These are phyloP conservation scores for Chelonus insularis DNA, from an alignment of 1,140 invertebrate species.

Conservation along the genomic window DNA sequence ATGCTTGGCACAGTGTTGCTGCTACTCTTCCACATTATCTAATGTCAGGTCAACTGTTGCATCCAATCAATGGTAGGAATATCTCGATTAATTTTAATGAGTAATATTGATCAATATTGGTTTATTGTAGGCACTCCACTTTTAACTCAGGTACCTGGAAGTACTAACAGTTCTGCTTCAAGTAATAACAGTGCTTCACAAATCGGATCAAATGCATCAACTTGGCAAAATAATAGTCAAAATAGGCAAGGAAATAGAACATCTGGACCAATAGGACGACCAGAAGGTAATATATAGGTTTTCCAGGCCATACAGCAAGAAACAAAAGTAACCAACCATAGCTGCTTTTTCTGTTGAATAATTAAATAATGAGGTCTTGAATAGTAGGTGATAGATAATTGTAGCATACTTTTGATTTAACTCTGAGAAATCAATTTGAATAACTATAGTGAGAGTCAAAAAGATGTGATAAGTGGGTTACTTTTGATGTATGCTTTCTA, in stretches of 20 bases:
- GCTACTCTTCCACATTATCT: conserved; percentile 58
- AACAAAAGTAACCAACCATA: too few relatives aligned
- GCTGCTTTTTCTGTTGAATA: too few relatives aligned
- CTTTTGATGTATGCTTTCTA: neutral
- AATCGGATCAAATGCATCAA: neutral
- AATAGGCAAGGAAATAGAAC: conserved; percentile 3
- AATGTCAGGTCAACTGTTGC: conserved; percentile 52
- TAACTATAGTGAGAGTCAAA: neutral
- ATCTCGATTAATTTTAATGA: neutral
- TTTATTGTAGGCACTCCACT: conserved; percentile 21
- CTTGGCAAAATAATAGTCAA: neutral
- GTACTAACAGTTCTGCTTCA: neutral
- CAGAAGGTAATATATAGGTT: conserved; percentile 8
- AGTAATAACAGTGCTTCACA: neutral
- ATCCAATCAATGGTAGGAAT: conserved; percentile 42
- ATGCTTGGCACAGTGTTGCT: conserved; percentile 59
- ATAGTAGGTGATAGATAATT: too few relatives aligned
- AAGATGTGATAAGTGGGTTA: neutral
- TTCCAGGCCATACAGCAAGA: neutral
- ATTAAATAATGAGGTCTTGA: too few relatives aligned
- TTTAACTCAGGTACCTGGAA: conserved; percentile 42
- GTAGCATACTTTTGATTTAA: too few relatives aligned
- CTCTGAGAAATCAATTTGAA: too few relatives aligned
- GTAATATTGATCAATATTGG: neutral
- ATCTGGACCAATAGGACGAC: neutral